phyloP scores from a whole-genome alignment of 2,113 vertebrate genomes.

The Myrmecobius fasciatus region DNA sequence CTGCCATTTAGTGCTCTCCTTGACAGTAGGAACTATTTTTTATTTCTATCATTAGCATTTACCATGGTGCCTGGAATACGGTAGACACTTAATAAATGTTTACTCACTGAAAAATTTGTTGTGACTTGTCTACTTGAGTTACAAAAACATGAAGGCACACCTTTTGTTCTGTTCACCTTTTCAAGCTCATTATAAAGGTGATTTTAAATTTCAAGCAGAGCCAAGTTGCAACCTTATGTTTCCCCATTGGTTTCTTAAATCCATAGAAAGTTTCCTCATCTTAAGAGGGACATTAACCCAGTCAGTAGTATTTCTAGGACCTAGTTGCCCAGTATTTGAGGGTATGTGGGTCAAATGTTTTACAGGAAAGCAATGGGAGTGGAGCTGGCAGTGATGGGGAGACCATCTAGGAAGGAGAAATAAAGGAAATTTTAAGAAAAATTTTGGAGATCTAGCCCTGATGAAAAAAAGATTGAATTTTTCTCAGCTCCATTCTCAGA shows the following conservation, averaged over 20 bases:
- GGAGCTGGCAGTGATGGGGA: neutral
- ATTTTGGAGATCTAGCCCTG: neutral
- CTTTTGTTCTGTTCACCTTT: too few relatives aligned
- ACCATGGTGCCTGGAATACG: neutral
- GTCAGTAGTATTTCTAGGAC: too few relatives aligned
- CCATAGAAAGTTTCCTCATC: too few relatives aligned
- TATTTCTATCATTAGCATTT: neutral
- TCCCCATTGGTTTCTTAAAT: too few relatives aligned
- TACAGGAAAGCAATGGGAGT: neutral
- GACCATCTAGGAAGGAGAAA: neutral
- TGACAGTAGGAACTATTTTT: neutral
- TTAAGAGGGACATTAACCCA: too few relatives aligned
- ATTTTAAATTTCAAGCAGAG: too few relatives aligned
- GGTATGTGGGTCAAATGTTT: neutral
- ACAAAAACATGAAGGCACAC: too few relatives aligned
- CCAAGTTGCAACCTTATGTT: too few relatives aligned
- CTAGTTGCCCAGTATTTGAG: too few relatives aligned
- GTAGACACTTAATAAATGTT: neutral
- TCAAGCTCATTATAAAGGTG: too few relatives aligned
- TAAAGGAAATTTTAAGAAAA: neutral
- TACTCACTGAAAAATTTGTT: too few relatives aligned
- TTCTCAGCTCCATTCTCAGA: conserved; percentile 57
- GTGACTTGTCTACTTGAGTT: too few relatives aligned
- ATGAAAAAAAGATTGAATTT: conserved; percentile 8
- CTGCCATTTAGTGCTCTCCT: neutral